A percentile compares a stretch with the other conserved stretches of the same genome.
These are phyloP conservation scores for Sebastes vulpes DNA, from an alignment of 2,797 vertebrate species.

Conservation along the genomic window DNA sequence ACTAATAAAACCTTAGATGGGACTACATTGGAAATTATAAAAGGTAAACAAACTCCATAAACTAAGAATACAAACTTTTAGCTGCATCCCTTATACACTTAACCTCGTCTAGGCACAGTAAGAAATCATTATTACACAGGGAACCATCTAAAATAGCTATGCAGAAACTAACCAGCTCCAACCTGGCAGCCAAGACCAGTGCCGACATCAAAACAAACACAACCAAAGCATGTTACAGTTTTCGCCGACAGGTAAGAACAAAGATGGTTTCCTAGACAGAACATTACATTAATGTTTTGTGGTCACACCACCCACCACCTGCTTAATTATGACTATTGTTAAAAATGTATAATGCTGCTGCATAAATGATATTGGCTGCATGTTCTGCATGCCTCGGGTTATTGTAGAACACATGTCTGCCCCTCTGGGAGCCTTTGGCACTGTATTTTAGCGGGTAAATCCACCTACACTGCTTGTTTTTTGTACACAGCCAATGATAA, in stretches of 20 bases:
- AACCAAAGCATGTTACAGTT: constrained; percentile 9
- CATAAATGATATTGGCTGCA: not conserved
- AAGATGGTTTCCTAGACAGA: not conserved
- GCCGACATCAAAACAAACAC: not conserved
- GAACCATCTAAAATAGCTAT: not conserved
- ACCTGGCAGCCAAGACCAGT: not conserved
- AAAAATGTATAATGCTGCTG: not conserved
- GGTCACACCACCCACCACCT: not conserved
- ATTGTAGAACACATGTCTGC: not conserved
- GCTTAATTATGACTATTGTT: not conserved
- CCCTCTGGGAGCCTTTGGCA: not conserved
- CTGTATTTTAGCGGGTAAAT: not conserved
- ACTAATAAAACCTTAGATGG: not conserved
- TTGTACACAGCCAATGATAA: not conserved
- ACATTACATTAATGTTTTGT: not conserved
- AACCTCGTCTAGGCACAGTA: not conserved
- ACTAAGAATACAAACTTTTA: not conserved
- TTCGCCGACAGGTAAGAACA: not conserved
- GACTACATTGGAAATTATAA: not conserved
- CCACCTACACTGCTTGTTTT: not conserved
- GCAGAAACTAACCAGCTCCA: not conserved
- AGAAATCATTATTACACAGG: not conserved
- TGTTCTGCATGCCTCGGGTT: not conserved
- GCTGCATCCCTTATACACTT: not conserved
- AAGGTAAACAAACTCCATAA: not conserved